Conservation (phyloP, 2,113 vertebrate genomes). For the Proterorhinus semilunaris region DNA sequence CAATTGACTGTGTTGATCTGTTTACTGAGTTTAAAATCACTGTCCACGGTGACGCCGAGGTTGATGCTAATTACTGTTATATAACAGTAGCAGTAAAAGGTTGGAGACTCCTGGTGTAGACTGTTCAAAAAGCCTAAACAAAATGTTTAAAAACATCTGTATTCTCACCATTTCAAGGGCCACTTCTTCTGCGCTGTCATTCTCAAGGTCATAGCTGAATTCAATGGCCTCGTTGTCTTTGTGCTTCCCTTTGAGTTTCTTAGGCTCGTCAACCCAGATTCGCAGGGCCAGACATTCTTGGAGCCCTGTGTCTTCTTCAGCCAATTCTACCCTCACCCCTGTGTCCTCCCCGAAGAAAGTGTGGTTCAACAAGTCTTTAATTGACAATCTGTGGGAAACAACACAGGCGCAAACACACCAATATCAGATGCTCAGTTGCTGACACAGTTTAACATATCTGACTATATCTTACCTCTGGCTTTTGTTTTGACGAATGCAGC, state of each 20-base stretch:
- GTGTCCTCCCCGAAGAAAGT: slow-evolving; percentile 93
- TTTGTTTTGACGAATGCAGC: slow-evolving; percentile 92
- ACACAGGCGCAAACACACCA: not conserved
- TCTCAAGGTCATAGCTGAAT: slow-evolving; percentile 91
- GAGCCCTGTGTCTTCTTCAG: slow-evolving; percentile 84
- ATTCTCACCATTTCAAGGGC: slow-evolving; percentile 90
- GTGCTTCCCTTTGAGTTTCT: slow-evolving; percentile 94
- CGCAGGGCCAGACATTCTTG: slow-evolving; percentile 85
- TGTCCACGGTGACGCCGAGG: not conserved
- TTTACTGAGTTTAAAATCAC: not conserved
- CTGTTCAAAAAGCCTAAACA: not conserved
- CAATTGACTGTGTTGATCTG: not conserved
- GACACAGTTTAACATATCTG: not conserved
- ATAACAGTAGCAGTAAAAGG: too few species aligned
- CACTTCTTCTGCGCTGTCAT: slow-evolving; percentile 89
- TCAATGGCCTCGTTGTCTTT: slow-evolving; percentile 98
- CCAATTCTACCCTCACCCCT: slow-evolving; percentile 89
- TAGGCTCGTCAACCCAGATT: slow-evolving; percentile 95
- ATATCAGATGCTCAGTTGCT: not conserved
- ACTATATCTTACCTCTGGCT: slow-evolving; percentile 80
- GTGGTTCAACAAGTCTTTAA: slow-evolving; percentile 88
- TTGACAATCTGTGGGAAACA: slow-evolving; percentile 78
- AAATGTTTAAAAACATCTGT: not conserved
- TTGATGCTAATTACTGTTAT: too few species aligned
- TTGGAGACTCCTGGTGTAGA: too few species aligned